Percentiles rank a stretch among this genome's conserved stretches.
These are phyloP conservation scores for Athalia circularis DNA, from an alignment of 2,888 invertebrate genomes.

Conservation along the genomic window DNA sequence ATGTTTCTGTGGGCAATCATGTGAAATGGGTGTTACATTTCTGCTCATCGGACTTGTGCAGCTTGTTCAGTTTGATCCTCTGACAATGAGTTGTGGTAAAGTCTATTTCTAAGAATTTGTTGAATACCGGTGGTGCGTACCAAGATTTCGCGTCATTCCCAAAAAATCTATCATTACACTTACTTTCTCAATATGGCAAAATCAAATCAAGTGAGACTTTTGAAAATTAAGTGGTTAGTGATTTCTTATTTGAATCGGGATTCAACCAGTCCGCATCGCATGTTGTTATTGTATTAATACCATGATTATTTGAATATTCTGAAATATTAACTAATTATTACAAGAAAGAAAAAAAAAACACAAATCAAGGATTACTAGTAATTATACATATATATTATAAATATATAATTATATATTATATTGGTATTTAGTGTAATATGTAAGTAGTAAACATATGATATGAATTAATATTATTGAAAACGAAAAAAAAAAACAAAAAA, in stretches of 20 bases:
- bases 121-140: conserved; percentile 36
- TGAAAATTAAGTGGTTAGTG: conserved; percentile 29
- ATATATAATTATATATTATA: conserved; percentile 63
- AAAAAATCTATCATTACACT: conserved; percentile 31
- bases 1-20: too few relatives aligned
- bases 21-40: background rate
- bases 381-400: conserved; percentile 64
- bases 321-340: conserved; percentile 59
- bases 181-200: conserved; percentile 28
- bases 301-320: conserved; percentile 60
- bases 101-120: conserved; percentile 39
- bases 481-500: conserved; percentile 52
- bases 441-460: conserved; percentile 64
- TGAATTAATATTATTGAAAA: conserved; percentile 57
- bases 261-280: conserved; percentile 45
- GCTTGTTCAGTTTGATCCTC: conserved; percentile 35
- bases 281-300: conserved; percentile 64
- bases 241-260: conserved; percentile 26
- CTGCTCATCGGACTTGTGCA: conserved; percentile 29
- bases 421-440: conserved; percentile 65
- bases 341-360: conserved; percentile 50
- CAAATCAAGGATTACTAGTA: conserved; percentile 62
- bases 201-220: conserved; percentile 36
- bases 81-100: conserved; percentile 23
- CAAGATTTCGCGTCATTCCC: conserved; percentile 40